phyloP scores from a whole-genome alignment of 1,140 invertebrate genomes.

The Helicoverpa zea region DNA sequence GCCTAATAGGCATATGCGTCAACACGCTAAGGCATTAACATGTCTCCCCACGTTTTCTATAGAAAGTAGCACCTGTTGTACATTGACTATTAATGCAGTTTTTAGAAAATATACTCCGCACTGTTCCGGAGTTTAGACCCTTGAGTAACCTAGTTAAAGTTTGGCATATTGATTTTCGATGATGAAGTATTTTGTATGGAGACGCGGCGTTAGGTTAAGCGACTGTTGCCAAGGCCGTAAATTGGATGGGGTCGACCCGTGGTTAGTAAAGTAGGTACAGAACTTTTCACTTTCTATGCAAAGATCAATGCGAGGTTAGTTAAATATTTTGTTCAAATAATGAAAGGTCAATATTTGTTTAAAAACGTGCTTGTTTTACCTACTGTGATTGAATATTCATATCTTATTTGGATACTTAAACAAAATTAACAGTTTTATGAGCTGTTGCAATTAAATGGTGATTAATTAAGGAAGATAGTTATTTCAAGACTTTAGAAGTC shows the following conservation, averaged over 20 bases:
- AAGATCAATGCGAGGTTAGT: neutral
- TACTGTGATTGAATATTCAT: constrained; percentile 4
- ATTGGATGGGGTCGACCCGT: neutral
- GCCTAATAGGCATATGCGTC: constrained; percentile 62
- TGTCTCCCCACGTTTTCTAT: constrained; percentile 59
- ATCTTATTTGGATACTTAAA: neutral
- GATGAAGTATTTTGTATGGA: constrained; percentile 21
- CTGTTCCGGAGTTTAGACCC: constrained; percentile 59
- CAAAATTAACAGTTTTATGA: no score
- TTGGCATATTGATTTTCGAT: constrained; percentile 41
- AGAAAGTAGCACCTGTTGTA: constrained; percentile 69
- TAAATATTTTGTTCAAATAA: constrained; percentile 3
- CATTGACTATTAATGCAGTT: constrained; percentile 69
- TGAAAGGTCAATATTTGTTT: constrained; percentile 3
- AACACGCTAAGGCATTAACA: constrained; percentile 62
- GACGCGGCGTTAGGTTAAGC: neutral
- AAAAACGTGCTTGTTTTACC: neutral
- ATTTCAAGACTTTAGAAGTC: no score
- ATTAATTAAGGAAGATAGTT: no score
- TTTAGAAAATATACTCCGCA: constrained; percentile 64
- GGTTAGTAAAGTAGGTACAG: neutral
- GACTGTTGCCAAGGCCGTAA: neutral
- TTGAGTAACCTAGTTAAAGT: constrained; percentile 13
- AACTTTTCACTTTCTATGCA: neutral
- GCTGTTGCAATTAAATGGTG: no score